Evolutionary conservation across 53 echinoderm and acorn worm species (phyloP), one percentile per base, ranked within the genome.

Genomic region (Actinopyga echinites): DNA sequence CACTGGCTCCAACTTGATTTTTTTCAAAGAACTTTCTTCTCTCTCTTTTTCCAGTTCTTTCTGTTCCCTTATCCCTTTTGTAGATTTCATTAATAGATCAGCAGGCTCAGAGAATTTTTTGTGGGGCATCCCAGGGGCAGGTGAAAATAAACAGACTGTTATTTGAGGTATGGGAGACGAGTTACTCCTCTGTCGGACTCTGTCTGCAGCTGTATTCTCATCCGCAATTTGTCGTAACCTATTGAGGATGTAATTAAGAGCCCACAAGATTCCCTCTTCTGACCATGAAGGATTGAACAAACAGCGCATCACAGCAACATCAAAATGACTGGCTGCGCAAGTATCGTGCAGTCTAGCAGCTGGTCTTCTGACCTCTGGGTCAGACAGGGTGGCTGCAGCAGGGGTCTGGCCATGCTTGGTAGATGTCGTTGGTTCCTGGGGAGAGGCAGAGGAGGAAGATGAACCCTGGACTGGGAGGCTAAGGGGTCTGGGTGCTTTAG

Each of bases 291-390:
- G 99, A 40, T 91, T 92, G 69, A 99, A 99, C 59, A 99, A 79
- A 71, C 99, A 99, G n/a, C 99, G 88, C 43, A 99, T 82, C n/a
- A 99, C 99, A 83, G 92, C 94, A 37, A 99, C 95, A 83, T 99
- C 99, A 95, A 99, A 99, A 79, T 89, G 92, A 5, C 92, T 99
- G 42, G 99, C 99, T 42, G 90, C 88, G 65, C 90, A 92, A 21
- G 90, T 86, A 60, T 99, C 99, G 54, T 87, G 95, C 22, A 96
- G 64, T 84, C 96, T 78, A 23, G 89, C 85, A 21, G 95, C 87
- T 26, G 89, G 86, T 38, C 89, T 71, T n/a, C 81, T 53, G 4
- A 54, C 44, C 40, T 89, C 80, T 42, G 89, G 89, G 65, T 85
- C 60, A 12, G 89, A 79, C 21, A 85, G 44, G 13, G 89, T 79